Percentiles rank a stretch among this genome's conserved stretches.
These are phyloP conservation scores for Arbacia lixula DNA, from an alignment of 53 echinoderm and acorn worm genomes.

Conservation along the genomic window DNA sequence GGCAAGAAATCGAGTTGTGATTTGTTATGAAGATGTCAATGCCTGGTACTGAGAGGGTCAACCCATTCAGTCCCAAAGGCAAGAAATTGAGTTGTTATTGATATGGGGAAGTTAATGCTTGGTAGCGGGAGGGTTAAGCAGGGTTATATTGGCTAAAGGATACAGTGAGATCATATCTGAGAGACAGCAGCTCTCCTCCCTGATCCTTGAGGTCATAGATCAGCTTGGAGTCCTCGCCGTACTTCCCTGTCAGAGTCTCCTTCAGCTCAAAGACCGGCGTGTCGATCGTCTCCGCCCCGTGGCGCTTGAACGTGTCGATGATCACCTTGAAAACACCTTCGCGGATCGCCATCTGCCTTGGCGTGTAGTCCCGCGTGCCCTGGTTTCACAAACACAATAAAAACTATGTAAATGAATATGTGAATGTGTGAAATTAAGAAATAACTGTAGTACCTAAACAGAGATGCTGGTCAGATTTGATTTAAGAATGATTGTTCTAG, in stretches of 20 bases:
- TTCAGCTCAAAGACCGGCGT: constrained; percentile 99
- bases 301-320: constrained; percentile 91
- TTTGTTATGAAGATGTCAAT: too few species aligned
- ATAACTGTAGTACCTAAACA: too few species aligned
- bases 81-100: too few species aligned
- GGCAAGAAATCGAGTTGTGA: too few species aligned
- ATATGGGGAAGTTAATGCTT: too few species aligned
- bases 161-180: constrained; percentile 98
- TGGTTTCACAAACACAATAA: constrained; percentile 22
- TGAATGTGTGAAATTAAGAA: too few species aligned
- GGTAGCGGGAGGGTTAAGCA: neutral
- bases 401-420: neutral
- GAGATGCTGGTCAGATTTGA: too few species aligned
- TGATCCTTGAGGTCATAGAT: constrained; percentile 98
- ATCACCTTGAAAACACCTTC: constrained; percentile 92
- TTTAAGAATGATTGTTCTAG: too few species aligned
- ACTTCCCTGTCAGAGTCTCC: constrained; percentile 97
- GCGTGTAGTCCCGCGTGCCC: constrained; percentile 96
- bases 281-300: constrained; percentile 98
- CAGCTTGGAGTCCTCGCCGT: constrained; percentile 97
- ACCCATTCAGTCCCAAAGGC: too few species aligned
- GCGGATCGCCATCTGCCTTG: constrained; percentile 97
- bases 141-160: too few species aligned
- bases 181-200: constrained; percentile 90
- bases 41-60: too few species aligned